phyloP scores from a whole-genome alignment of 2,113 vertebrate species.

The Corythornis madagascariensis region DNA sequence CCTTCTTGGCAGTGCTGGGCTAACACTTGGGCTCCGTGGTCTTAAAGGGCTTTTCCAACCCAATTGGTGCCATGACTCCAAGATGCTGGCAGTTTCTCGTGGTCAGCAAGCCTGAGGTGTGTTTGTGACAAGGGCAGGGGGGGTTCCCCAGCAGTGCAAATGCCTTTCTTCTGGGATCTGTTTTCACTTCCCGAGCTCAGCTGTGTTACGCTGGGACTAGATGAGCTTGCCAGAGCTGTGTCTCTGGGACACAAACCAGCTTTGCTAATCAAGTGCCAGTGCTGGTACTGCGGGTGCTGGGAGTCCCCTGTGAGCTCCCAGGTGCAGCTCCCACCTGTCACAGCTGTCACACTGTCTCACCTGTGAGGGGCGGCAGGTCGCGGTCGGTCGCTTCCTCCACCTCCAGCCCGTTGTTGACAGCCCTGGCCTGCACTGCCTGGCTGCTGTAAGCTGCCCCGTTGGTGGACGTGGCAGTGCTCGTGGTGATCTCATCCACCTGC shows the following conservation, averaged over 20 bases:
- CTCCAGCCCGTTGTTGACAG: conserved; percentile 80
- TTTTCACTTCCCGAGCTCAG: not conserved
- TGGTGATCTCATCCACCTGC: conserved; percentile 89
- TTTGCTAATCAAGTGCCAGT: not conserved
- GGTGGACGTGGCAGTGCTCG: conserved; percentile 84
- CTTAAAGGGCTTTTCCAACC: not conserved
- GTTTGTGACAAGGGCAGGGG: not conserved
- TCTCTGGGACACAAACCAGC: not conserved
- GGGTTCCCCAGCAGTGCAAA: not conserved
- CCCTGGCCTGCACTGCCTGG: conserved; percentile 75
- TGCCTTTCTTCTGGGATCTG: not conserved
- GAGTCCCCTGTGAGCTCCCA: too few relatives aligned
- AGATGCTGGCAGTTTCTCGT: accelerated
- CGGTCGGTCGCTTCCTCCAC: conserved; percentile 80
- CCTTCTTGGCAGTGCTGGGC: not conserved
- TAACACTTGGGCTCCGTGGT: not conserved
- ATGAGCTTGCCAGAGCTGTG: not conserved
- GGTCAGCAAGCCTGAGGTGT: not conserved
- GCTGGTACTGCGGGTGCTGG: not conserved
- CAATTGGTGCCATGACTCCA: not conserved
- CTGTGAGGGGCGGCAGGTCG: conserved; percentile 93
- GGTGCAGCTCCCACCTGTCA: too few relatives aligned
- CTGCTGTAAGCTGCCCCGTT: conserved; percentile 79
- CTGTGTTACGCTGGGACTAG: not conserved
- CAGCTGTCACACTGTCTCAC: conserved; percentile 60